Evolutionary conservation across 1,140 invertebrate genomes (phyloP).

Genomic region (Listronotus bonariensis): DNA sequence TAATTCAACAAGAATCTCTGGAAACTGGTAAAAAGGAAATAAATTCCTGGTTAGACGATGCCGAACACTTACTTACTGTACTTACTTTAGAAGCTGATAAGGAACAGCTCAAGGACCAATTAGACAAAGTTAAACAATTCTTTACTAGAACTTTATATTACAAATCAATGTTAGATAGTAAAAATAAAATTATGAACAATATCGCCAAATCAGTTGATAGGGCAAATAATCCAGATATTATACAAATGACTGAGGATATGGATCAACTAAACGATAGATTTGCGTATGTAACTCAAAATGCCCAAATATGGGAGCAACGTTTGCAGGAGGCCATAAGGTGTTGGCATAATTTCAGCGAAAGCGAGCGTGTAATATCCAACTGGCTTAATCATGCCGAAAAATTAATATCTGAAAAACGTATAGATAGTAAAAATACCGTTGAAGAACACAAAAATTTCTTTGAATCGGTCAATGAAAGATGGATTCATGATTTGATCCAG

Average conservation of each 20-base stretch:
- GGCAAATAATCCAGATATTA: constrained; percentile 73
- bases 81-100: constrained; percentile 70
- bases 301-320: constrained; percentile 77
- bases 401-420: constrained; percentile 78
- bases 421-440: constrained; percentile 79
- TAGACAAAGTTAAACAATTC: constrained; percentile 85
- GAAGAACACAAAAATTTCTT: constrained; percentile 85
- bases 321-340: constrained; percentile 78
- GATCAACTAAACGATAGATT: constrained; percentile 83
- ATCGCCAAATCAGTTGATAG: constrained; percentile 79
- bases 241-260: constrained; percentile 72
- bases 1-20: constrained; percentile 88
- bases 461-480: constrained; percentile 79
- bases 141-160: constrained; percentile 88
- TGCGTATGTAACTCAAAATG: constrained; percentile 70
- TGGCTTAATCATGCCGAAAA: constrained; percentile 86
- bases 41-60: constrained; percentile 81
- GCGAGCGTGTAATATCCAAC: constrained; percentile 77
- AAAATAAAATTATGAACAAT: constrained; percentile 91
- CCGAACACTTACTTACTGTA: constrained; percentile 71
- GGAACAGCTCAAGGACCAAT: constrained; percentile 71
- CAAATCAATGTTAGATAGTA: constrained; percentile 91
- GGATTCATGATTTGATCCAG: constrained; percentile 79
- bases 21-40: constrained; percentile 87
- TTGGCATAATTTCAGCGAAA: constrained; percentile 85